Percentiles rank a stretch among this genome's conserved stretches.
Conservation (phyloP, 2,888 invertebrate species). For the Criorhina ranunculi region DNA sequence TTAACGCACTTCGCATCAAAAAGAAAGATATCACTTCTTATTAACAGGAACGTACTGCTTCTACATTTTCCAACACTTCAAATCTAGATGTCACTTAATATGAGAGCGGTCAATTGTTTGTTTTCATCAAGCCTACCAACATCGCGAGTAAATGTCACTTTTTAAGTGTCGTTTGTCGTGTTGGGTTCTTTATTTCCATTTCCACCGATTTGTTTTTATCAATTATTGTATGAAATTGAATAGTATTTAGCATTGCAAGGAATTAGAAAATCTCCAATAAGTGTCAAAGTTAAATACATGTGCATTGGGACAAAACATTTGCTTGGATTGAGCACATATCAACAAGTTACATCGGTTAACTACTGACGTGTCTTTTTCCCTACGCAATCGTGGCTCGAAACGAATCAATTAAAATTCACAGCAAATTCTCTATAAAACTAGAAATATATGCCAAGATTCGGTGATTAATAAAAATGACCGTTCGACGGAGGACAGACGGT, state of each 20-base stretch:
- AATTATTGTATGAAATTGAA: constrained; percentile 53
- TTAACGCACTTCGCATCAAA: too few species aligned
- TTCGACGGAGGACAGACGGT: constrained; percentile 54
- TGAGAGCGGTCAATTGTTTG: neutral
- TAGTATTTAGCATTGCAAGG: neutral
- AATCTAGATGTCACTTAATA: constrained; percentile 29
- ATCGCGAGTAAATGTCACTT: constrained; percentile 31
- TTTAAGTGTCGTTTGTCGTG: constrained; percentile 27
- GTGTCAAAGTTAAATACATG: neutral
- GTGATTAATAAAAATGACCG: constrained; percentile 50
- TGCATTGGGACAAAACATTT: neutral
- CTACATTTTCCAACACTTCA: neutral
- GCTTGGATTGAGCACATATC: neutral
- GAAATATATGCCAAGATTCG: constrained; percentile 45
- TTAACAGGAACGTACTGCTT: neutral
- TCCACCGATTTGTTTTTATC: neutral
- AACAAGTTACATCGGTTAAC: constrained; percentile 41
- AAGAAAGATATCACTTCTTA: too few species aligned
- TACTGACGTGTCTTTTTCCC: constrained; percentile 68
- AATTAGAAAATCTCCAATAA: neutral
- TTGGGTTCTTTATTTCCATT: neutral
- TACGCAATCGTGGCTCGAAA: constrained; percentile 21
- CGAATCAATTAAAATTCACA: constrained; percentile 18
- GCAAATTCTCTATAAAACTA: constrained; percentile 13
- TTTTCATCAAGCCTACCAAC: constrained; percentile 35